A percentile compares a stretch with the other conserved stretches of the same genome.
These are phyloP conservation scores for Gnathonemus echidnorhynchus DNA, from an alignment of 2,113 vertebrate genomes.

Conservation along the genomic window DNA sequence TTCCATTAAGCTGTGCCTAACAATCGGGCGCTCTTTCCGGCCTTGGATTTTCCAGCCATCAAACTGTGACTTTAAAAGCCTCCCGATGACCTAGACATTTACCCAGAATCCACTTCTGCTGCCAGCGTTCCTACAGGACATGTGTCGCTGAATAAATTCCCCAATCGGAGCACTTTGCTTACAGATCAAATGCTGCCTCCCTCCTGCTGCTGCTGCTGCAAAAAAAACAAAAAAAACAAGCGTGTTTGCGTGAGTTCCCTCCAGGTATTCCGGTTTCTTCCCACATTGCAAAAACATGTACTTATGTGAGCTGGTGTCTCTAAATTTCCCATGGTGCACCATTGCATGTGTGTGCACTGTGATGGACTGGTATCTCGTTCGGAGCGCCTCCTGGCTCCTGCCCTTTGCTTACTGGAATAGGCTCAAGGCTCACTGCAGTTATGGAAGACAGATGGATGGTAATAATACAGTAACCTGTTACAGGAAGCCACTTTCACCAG, in stretches of 20 bases:
- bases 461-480: background rate
- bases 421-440: background rate
- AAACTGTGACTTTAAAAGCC: conserved; percentile 1
- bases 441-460: background rate
- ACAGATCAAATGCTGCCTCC: background rate
- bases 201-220: background rate
- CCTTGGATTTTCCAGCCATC: background rate
- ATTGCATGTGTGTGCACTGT: background rate
- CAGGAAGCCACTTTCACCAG: background rate
- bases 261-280: background rate
- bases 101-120: background rate
- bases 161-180: background rate
- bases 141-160: background rate
- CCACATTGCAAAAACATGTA: background rate
- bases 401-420: background rate
- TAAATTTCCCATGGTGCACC: background rate
- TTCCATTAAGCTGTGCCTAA: no score
- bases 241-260: background rate
- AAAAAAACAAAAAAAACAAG: background rate
- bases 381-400: background rate
- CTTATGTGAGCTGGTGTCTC: background rate
- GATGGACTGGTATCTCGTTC: background rate
- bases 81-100: background rate
- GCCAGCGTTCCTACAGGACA: background rate
- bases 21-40: background rate